Evolutionary conservation across 2,113 vertebrate species (phyloP), one percentile per base, ranked within the genome.

Genomic region (Hypanus sabinus): DNA sequence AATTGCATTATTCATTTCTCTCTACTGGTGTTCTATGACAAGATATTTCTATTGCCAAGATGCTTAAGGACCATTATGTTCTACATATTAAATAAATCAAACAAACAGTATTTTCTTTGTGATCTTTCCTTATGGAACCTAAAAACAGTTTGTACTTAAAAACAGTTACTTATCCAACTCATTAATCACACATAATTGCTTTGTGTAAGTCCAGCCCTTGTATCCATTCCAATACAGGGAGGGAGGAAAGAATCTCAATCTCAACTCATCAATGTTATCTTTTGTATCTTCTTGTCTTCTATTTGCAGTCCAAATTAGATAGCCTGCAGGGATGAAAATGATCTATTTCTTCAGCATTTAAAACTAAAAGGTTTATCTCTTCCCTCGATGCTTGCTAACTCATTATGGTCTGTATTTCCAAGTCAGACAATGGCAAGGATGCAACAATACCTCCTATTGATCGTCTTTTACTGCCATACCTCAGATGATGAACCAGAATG

Each of bases 81-180:
- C 85, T 3, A 90, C 85, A 33, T 14, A 33, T 90, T 33, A 90
- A 88, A 90, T 90, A 30, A 90, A 90, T 90, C 85, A 90, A 65
- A 12, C 85, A 90, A 90, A 90, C n/a, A 90, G 33, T 88, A 65
- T 8, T 88, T 88, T 18, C 11, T 88, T 1, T 18, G 33, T 57
- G 30, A 33, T 90, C 85, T 65, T 30, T 14, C 14, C 83, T 87
- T 88, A 60, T 62, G 18, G 57, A 55, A 3, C 30, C n/a, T n/a
- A n/a, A n/a, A n/a, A n/a, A n/a, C n/a, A n/a, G n/a, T n/a, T n/a
- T n/a, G n/a, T n/a, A n/a, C n/a, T n/a, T n/a, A n/a, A n/a, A n/a
- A 90, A n/a, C 60, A 90, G n/a, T 18, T 90, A 27, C 30, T 60
- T 27, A 85, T 85, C 81, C 46, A 85, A 62, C n/a, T 33, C 33